Base-by-base conservation (phyloP, 2,113 vertebrate species). In the Spheniscus mendiculus region DNA sequence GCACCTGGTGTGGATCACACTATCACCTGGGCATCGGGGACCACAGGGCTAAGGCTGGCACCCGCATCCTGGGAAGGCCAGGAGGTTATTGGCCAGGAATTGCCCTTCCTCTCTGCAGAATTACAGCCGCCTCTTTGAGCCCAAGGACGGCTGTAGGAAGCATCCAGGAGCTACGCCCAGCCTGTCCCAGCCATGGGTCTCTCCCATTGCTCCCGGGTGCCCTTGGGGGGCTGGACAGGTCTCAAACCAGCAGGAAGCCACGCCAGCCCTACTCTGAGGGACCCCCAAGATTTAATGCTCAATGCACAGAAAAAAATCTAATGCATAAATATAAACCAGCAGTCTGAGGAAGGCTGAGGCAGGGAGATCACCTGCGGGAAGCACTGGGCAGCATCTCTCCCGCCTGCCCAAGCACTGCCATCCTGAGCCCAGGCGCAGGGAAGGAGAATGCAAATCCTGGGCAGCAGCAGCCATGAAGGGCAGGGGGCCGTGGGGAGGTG, bases 41-140 rank as follows among this genome's bases (percentile, higher is more conserved):
- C n/a, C 18, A 5, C 2, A 2, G 26, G 50, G 26, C 55, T 6
- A 0, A 36, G 80, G 77, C 29, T 17, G 42, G 55, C 42, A 30
- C 17, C 30, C 0, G 1, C 16, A 21, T 21, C n/a, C 16, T 2
- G 2, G 27, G 11, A 45, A 16, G 12, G 62, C 12, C 45, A 1
- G 9, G 34, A 29, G 15, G 27, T 12, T 17, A 27, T 1, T 2
- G 72, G 26, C 9, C 26, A 27, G 11, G 62, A 67, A 23, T 8
- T 2, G 5, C 17, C 66, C 12, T 76, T 78, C 40, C 58, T 84
- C 45, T 34, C 66, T 49, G 66, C 45, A 61, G 22, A 79, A 42
- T 25, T 8, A 30, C 34, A 59, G 52, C 20, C 3, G 3, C 38
- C 25, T 9, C 45, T 30, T 29, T 1, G 32, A 74, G 53, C 61